These are phyloP conservation scores for Tanytarsus gracilentus DNA, from an alignment of 2,888 invertebrate species.

Conservation along the genomic window DNA sequence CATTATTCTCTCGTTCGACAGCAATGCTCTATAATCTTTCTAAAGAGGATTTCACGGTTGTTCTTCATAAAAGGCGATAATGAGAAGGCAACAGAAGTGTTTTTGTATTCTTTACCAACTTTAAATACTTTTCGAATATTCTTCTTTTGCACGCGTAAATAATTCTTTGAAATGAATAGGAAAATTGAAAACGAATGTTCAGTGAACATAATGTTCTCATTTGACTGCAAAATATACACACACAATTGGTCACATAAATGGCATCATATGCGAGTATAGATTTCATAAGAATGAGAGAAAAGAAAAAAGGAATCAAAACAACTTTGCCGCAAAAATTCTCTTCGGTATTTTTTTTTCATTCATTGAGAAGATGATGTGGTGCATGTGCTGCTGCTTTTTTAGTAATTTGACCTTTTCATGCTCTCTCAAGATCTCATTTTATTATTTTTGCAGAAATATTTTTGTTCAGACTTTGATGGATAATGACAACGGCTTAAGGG, in stretches of 20 bases:
- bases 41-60: no score
- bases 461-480: conserved; percentile 8
- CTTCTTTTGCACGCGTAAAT: no score
- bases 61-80: no score
- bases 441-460: neutral
- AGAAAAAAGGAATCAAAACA: neutral
- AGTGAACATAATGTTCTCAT: conserved; percentile 10
- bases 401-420: conserved; percentile 17
- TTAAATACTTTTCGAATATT: no score
- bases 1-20: no score
- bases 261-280: neutral
- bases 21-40: no score
- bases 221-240: neutral
- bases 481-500: conserved; percentile 19
- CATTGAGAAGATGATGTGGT: no score
- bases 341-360: neutral
- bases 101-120: no score
- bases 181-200: neutral
- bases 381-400: neutral
- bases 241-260: conserved; percentile 7
- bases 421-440: neutral
- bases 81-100: no score
- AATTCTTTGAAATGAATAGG: neutral
- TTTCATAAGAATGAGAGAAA: neutral
- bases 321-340: conserved; percentile 1